Evolutionary conservation across 2,113 vertebrate genomes (phyloP).

Genomic region (Pipra filicauda): DNA sequence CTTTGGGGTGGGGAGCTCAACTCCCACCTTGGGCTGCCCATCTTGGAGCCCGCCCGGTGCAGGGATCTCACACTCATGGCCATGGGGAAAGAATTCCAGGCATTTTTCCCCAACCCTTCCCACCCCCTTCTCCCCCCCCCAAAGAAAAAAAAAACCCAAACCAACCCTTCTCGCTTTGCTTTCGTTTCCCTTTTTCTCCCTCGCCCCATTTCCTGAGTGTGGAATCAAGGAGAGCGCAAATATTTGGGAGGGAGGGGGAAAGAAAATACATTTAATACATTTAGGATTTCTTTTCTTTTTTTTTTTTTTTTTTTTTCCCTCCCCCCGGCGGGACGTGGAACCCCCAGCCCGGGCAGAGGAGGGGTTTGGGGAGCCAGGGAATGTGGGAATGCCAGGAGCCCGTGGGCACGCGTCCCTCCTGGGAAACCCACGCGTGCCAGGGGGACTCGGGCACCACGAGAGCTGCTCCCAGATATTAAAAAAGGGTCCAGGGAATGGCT

Average conservation of each 20-base stretch:
- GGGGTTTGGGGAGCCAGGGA: neutral
- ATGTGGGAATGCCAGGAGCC: neutral
- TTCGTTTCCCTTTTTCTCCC: neutral
- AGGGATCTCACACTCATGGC: neutral
- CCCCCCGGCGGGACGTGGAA: neutral
- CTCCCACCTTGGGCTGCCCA: neutral
- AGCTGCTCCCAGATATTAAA: constrained; percentile 49
- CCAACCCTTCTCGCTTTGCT: neutral
- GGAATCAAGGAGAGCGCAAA: neutral
- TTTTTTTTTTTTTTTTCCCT: too few species aligned
- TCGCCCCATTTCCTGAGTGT: neutral
- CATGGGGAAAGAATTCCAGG: neutral
- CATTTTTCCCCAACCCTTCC: too few species aligned
- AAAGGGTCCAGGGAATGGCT: constrained; percentile 47
- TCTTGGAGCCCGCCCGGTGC: neutral
- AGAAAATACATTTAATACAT: neutral
- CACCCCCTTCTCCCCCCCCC: too few species aligned
- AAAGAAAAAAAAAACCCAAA: neutral
- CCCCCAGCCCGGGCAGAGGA: neutral
- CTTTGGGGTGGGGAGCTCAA: neutral
- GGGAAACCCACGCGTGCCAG: neutral
- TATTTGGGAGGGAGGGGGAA: neutral
- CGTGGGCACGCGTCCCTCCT: neutral
- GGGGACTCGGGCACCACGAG: neutral
- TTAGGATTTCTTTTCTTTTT: too few species aligned